Percentiles rank a stretch among this genome's conserved stretches.
Conservation (phyloP, 2,888 invertebrate genomes). For the Euspilapteryx auroguttella region DNA sequence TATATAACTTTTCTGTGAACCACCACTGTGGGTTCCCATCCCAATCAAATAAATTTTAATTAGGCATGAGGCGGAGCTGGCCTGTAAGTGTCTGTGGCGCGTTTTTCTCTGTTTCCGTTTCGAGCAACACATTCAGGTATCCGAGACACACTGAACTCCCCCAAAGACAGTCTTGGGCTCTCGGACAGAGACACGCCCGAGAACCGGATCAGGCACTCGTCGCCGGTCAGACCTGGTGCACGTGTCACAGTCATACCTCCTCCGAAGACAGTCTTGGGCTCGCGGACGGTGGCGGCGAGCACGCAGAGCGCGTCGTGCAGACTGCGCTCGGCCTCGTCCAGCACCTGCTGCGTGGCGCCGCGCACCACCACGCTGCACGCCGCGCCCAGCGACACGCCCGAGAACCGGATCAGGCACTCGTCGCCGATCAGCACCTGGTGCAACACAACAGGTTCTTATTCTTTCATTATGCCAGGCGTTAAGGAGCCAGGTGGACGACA, state of each 20-base stretch:
- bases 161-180: conserved; percentile 91
- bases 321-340: conserved; percentile 98
- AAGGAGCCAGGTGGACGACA: too few relatives aligned
- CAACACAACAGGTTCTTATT: background rate
- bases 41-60: too few relatives aligned
- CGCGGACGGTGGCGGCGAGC: conserved; percentile 90
- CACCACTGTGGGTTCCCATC: too few relatives aligned
- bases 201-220: conserved; percentile 92
- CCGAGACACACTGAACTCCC: conserved; percentile 75
- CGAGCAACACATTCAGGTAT: too few relatives aligned
- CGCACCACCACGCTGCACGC: conserved; percentile 97
- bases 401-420: conserved; percentile 91
- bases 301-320: conserved; percentile 98
- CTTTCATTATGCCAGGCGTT: too few relatives aligned
- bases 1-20: too few relatives aligned
- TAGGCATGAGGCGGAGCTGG: too few relatives aligned
- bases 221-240: too few relatives aligned
- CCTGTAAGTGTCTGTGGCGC: too few relatives aligned
- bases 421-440: conserved; percentile 92
- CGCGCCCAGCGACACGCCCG: conserved; percentile 91
- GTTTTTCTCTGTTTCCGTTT: too few relatives aligned
- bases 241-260: conserved; percentile 65
- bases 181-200: conserved; percentile 91
- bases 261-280: conserved; percentile 88
- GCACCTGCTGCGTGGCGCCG: conserved; percentile 96